phyloP scores from a whole-genome alignment of 2,888 invertebrate species.

The Psylliodes chrysocephalus region DNA sequence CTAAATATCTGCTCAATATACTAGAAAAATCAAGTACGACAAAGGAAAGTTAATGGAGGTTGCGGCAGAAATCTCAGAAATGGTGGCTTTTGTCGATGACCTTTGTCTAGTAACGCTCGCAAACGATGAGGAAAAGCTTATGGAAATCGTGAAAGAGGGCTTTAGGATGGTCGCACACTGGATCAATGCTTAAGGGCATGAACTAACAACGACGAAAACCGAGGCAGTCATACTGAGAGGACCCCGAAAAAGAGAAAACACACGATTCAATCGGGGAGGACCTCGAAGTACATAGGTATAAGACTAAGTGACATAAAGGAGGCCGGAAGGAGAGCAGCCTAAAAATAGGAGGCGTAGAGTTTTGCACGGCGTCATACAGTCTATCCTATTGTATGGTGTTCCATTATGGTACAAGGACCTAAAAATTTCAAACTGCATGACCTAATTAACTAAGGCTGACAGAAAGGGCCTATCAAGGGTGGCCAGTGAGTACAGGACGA shows the following conservation, averaged over 20 bases:
- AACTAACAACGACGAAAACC: neutral
- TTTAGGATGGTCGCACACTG: neutral
- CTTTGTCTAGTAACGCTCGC: neutral
- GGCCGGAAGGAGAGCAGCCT: slow-evolving; percentile 6
- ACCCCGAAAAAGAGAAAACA: neutral
- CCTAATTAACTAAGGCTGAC: neutral
- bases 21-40: neutral
- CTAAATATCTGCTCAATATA: neutral
- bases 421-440: too few relatives aligned
- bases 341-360: neutral
- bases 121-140: neutral
- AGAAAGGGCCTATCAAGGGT: neutral
- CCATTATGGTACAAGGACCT: too few relatives aligned
- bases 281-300: neutral
- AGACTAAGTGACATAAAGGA: neutral
- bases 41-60: neutral
- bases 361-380: neutral
- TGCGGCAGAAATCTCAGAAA: neutral
- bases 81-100: neutral
- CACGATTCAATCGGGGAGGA: too few relatives aligned
- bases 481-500: neutral
- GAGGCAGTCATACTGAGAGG: too few relatives aligned
- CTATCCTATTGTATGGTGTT: neutral
- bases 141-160: too few relatives aligned
- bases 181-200: neutral